Conservation (phyloP, 2,888 invertebrate species). For the Neria commutata region DNA sequence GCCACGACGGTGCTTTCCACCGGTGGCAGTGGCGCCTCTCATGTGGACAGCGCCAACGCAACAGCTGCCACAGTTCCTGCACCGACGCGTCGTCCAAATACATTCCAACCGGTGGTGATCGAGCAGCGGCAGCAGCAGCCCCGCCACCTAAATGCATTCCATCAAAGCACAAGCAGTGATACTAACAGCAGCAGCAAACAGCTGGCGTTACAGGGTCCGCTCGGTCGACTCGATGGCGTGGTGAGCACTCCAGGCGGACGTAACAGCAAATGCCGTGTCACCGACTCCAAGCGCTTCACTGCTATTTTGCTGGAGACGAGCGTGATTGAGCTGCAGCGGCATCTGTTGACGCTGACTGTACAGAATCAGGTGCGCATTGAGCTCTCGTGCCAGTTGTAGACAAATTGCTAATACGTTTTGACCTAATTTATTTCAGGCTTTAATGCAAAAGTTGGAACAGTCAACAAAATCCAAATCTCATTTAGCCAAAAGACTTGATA, state of each 20-base stretch:
- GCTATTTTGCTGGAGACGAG: slow-evolving; percentile 84
- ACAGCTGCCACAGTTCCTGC: slow-evolving; percentile 12
- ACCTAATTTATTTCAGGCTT: slow-evolving; percentile 64
- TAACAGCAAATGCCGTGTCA: slow-evolving; percentile 69
- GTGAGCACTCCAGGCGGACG: slow-evolving; percentile 69
- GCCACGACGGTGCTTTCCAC: slow-evolving; percentile 54
- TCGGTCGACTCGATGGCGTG: slow-evolving; percentile 73
- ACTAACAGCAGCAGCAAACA: slow-evolving; percentile 38
- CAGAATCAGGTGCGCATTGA: slow-evolving; percentile 89
- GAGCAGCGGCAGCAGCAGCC: slow-evolving; percentile 41
- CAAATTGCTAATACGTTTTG: background rate
- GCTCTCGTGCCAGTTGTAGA: too few species aligned
- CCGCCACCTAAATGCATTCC: slow-evolving; percentile 45
- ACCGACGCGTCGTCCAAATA: slow-evolving; percentile 34
- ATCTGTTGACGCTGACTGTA: slow-evolving; percentile 79
- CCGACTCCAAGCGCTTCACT: slow-evolving; percentile 77
- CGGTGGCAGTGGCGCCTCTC: slow-evolving; percentile 41
- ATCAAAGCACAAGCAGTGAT: slow-evolving; percentile 58
- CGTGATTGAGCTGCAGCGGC: slow-evolving; percentile 82
- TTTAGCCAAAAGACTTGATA: slow-evolving; percentile 73
- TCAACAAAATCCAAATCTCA: slow-evolving; percentile 71
- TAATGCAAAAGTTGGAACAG: slow-evolving; percentile 74
- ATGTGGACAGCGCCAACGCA: slow-evolving; percentile 6
- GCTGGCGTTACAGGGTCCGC: slow-evolving; percentile 37
- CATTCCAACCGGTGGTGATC: slow-evolving; percentile 50